Evolutionary conservation across 1,140 invertebrate genomes (phyloP).

Genomic region (Cotesia glomerata): DNA sequence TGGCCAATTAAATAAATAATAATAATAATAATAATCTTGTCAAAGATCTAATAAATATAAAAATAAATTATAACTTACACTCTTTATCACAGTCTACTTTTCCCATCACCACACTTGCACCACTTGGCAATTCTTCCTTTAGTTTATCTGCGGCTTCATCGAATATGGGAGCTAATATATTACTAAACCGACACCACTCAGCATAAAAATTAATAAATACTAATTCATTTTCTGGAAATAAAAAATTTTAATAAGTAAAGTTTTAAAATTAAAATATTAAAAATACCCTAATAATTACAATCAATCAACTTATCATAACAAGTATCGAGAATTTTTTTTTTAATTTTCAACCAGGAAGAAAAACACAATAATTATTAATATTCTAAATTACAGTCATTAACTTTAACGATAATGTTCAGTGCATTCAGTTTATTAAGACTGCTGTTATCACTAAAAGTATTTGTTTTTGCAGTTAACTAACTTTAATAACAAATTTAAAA

Average conservation of each 20-base stretch:
- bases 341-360: too few species aligned
- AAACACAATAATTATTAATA: too few species aligned
- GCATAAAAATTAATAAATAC: slow-evolving; percentile 99
- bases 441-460: too few species aligned
- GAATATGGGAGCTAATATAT: slow-evolving; percentile 94
- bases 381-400: too few species aligned
- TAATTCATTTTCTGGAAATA: slow-evolving; percentile 88
- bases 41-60: slow-evolving; percentile 12
- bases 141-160: slow-evolving; percentile 94
- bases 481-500: too few species aligned
- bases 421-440: too few species aligned
- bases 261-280: slow-evolving; percentile 28
- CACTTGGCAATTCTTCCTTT: slow-evolving; percentile 77
- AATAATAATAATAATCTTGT: slow-evolving; percentile 18
- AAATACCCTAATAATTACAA: neutral
- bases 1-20: slow-evolving; percentile 26
- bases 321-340: too few species aligned
- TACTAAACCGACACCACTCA: slow-evolving; percentile 96
- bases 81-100: slow-evolving; percentile 97
- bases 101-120: slow-evolving; percentile 86
- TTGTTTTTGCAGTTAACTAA: too few species aligned
- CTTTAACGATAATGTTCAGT: too few species aligned
- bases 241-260: slow-evolving; percentile 35
- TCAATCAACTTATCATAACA: slow-evolving; percentile 6
- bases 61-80: slow-evolving; percentile 64